These are phyloP conservation scores for Drosophila oshimai DNA, from an alignment of 1,140 invertebrate species.

Conservation along the genomic window DNA sequence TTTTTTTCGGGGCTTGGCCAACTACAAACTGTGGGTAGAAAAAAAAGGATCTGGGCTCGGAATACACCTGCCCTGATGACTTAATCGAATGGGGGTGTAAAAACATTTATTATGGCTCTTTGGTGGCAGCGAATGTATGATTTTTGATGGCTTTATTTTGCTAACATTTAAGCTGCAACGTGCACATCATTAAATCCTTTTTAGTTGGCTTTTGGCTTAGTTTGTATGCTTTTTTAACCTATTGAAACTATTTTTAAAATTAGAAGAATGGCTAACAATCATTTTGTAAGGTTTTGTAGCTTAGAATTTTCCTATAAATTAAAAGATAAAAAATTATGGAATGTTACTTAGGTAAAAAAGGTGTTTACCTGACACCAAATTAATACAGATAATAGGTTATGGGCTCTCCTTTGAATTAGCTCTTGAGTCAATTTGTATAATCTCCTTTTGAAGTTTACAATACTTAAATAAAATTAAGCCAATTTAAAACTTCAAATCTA, in stretches of 20 bases:
- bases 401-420: no score
- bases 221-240: not conserved
- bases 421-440: no score
- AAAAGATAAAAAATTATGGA: no score
- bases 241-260: no score
- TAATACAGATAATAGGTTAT: no score
- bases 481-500: not conserved
- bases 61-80: constrained; percentile 31
- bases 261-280: no score
- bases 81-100: constrained; percentile 25
- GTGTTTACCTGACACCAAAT: no score
- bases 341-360: no score
- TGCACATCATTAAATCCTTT: not conserved
- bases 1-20: constrained; percentile 51
- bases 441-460: no score
- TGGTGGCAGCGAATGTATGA: not conserved
- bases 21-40: not conserved
- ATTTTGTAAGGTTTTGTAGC: no score
- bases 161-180: not conserved
- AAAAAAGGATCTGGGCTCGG: constrained; percentile 17
- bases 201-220: not conserved
- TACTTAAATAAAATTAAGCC: not conserved
- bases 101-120: constrained; percentile 26
- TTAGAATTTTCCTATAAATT: no score
- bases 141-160: constrained; percentile 30